Conservation (phyloP, 2,797 vertebrate species). For the Phoebastria nigripes region DNA sequence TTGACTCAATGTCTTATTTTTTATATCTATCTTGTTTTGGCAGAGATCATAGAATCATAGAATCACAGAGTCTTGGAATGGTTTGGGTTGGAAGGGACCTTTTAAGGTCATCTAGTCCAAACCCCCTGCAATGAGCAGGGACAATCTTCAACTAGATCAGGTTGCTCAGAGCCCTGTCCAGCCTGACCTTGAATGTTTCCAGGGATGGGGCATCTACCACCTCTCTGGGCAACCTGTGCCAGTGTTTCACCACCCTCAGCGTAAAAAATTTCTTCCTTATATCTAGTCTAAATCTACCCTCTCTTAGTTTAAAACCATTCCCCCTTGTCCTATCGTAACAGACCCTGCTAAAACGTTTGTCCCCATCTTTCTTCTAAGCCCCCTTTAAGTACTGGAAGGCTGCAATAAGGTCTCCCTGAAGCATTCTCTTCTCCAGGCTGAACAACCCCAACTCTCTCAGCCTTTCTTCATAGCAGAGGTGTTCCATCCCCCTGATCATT, state of each 20-base stretch:
- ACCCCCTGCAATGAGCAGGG: not conserved
- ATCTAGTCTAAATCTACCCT: not conserved
- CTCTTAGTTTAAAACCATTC: not conserved
- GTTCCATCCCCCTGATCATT: not conserved
- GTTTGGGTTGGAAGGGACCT: not conserved
- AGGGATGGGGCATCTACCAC: not conserved
- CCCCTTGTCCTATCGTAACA: not conserved
- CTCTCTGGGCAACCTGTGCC: not conserved
- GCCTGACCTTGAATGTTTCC: not conserved
- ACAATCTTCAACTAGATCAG: not conserved
- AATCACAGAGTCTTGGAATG: not conserved
- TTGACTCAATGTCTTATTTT: not conserved
- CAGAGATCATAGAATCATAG: not conserved
- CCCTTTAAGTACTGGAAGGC: not conserved
- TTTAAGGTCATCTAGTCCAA: not conserved
- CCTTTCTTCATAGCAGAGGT: not conserved
- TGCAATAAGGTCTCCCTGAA: fast-evolving
- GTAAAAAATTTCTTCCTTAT: not conserved
- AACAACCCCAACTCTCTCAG: not conserved
- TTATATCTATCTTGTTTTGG: not conserved
- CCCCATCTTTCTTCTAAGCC: not conserved
- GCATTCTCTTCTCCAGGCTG: not conserved
- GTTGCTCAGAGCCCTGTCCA: not conserved
- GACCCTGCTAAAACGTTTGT: not conserved
- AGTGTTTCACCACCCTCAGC: not conserved